Conservation (phyloP, 2,113 vertebrate genomes). For the Typhlomys cinereus region DNA sequence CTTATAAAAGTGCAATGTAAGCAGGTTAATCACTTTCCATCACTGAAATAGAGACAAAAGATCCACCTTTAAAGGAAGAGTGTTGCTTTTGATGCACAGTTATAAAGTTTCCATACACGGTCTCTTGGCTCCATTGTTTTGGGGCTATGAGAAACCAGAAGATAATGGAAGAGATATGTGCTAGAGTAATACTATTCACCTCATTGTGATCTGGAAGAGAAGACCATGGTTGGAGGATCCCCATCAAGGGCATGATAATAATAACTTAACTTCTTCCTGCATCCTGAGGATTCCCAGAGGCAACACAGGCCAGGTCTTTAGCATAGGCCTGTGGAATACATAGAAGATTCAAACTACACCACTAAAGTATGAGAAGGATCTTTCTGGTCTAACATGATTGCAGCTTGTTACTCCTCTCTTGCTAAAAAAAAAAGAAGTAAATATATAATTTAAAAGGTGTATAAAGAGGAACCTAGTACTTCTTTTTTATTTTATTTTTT, state of each 20-base stretch:
- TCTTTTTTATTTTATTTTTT: too few species aligned
- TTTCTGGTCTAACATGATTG: too few species aligned
- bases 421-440: too few species aligned
- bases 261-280: background rate
- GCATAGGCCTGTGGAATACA: background rate
- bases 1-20: too few species aligned
- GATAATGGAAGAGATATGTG: background rate
- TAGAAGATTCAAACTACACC: background rate
- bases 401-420: background rate
- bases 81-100: background rate
- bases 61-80: background rate
- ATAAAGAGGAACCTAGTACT: too few species aligned
- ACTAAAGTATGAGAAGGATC: background rate
- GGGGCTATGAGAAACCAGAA: background rate
- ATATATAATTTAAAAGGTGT: too few species aligned
- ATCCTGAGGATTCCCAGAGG: background rate
- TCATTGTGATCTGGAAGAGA: background rate
- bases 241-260: background rate
- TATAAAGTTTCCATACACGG: background rate
- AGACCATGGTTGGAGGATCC: background rate
- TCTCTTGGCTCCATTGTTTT: background rate
- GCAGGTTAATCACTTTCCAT: background rate
- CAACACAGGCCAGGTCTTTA: background rate
- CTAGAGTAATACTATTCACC: background rate
- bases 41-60: background rate